These are phyloP conservation scores for Eugnorisma glareosa DNA, from an alignment of 2,888 invertebrate species.

Conservation along the genomic window DNA sequence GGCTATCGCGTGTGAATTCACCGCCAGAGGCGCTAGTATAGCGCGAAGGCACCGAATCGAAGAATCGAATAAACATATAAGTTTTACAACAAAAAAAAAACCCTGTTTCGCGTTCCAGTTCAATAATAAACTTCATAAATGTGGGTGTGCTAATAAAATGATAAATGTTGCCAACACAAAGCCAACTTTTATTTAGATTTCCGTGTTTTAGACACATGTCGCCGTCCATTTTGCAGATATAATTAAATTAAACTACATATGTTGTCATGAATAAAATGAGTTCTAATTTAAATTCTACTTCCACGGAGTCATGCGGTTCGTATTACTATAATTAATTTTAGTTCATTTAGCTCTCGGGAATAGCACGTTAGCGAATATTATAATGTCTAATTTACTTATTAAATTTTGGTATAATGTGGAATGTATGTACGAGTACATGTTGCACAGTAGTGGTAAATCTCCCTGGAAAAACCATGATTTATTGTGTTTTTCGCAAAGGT, in stretches of 20 bases:
- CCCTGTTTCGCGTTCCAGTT: too few species aligned
- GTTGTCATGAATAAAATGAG: conserved; percentile 49
- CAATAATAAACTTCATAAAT: too few species aligned
- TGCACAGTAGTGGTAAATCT: neutral
- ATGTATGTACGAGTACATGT: too few species aligned
- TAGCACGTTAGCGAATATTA: conserved; percentile 32
- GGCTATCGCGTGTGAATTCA: too few species aligned
- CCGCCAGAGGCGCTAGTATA: too few species aligned
- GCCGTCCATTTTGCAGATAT: conserved; percentile 26
- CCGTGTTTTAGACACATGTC: conserved; percentile 17
- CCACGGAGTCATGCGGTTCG: conserved; percentile 36
- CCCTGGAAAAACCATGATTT: neutral
- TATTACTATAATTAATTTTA: conserved; percentile 60
- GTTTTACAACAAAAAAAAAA: too few species aligned
- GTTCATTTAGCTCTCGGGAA: conserved; percentile 49
- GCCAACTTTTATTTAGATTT: conserved; percentile 25
- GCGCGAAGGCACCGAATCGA: too few species aligned
- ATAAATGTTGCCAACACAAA: conserved; percentile 14
- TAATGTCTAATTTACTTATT: conserved; percentile 39
- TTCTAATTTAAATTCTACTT: conserved; percentile 50
- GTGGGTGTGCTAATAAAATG: neutral
- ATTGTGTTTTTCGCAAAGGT: too few species aligned
- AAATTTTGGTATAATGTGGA: conserved; percentile 26
- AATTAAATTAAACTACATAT: conserved; percentile 46
- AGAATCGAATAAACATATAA: too few species aligned